Conservation (phyloP, 2,888 invertebrate species). For the Eupeodes luniger region DNA sequence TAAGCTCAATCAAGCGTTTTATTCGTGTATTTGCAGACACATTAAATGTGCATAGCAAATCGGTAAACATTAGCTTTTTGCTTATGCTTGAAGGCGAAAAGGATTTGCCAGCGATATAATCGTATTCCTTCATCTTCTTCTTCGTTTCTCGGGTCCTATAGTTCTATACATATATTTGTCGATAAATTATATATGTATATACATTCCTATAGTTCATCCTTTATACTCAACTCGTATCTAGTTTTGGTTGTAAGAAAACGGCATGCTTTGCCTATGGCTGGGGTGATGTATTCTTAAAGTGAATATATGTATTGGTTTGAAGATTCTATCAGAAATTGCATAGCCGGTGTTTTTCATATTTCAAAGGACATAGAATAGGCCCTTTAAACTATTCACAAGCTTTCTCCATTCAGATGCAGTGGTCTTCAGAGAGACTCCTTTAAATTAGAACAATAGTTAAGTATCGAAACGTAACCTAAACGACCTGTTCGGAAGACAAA, state of each 20-base stretch:
- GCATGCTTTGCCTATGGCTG: conserved; percentile 48
- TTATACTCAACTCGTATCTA: background rate
- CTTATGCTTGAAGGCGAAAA: conserved; percentile 73
- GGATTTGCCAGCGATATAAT: conserved; percentile 70
- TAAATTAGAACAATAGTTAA: too few relatives aligned
- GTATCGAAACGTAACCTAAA: too few relatives aligned
- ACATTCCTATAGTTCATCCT: conserved; percentile 7
- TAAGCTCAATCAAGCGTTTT: conserved; percentile 78
- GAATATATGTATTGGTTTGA: background rate
- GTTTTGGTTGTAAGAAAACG: conserved; percentile 25
- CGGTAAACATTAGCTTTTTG: conserved; percentile 77
- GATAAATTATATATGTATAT: background rate
- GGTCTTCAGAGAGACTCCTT: too few relatives aligned
- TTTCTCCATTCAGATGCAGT: too few relatives aligned
- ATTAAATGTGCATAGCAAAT: conserved; percentile 78
- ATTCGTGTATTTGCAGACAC: conserved; percentile 77
- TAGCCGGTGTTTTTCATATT: background rate
- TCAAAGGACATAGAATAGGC: background rate
- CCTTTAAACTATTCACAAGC: background rate
- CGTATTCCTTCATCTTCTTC: conserved; percentile 25
- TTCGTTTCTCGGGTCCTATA: background rate
- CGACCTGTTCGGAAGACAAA: too few relatives aligned
- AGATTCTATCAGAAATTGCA: background rate
- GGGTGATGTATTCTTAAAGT: conserved; percentile 36
- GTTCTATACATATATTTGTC: background rate